Base-by-base conservation (phyloP, 2,797 vertebrate genomes). In the Morus bassanus region DNA sequence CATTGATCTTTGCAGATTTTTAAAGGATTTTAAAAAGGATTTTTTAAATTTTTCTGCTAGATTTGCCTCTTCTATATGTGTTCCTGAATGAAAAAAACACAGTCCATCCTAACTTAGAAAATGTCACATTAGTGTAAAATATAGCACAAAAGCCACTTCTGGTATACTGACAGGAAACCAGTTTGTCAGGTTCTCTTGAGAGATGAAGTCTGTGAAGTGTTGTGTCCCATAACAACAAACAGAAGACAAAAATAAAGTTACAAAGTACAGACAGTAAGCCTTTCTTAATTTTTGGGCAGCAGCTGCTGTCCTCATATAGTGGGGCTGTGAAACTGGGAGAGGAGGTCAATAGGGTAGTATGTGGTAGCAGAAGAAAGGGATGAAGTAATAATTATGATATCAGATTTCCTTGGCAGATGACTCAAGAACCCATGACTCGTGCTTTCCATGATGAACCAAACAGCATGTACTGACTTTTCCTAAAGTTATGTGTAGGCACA, bases 321-420 rank as follows among this genome's bases (percentile, higher is more conserved):
- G 17, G 33, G 18, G 23, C 56, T 85, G 56, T 65, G 72, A 87
- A 79, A 82, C 1, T 45, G 22, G 39, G 7, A 87, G 56, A 69
- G 35, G 33, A 79, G 24, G 9, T 65, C 28, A 5, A 31, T 54
- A 63, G 39, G 18, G 35, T 43, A n/a, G 21, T 39, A 43, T 87
- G 43, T 84, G 68, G 87, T 46, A 76, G 51, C 27, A 79, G 56
- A 87, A 88, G 48, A 88, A 93, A 93, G 33, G 14, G 15, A 51
- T 92, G 50, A 87, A 73, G 85, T 91, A 92, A 82, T 87, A 91
- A 96, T 93, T 82, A 75, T 41, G 37, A 75, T 95, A 92, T 93
- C 67, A 25, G 7, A 7, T 93, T 89, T 91, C 89, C 46, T 73
- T 89, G 46, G 37, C 70, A 54, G 74, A 51, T 96, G 85, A 95